A percentile compares a stretch with the other conserved stretches of the same genome.
These are phyloP conservation scores for Vespertilio murinus DNA, from an alignment of 2,797 vertebrate genomes.

Conservation along the genomic window DNA sequence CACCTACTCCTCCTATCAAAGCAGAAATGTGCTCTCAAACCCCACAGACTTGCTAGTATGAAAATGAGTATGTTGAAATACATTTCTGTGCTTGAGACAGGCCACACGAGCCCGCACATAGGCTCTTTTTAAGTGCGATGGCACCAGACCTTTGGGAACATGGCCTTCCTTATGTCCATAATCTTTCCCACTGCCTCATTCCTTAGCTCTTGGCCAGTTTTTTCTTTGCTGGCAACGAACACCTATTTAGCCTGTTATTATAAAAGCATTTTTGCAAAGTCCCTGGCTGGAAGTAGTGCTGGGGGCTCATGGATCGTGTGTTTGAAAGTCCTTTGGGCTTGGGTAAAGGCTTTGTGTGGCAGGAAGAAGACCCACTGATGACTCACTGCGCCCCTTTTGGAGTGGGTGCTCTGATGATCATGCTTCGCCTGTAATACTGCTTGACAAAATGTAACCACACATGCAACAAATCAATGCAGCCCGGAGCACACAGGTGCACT, in stretches of 20 bases:
- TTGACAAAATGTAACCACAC: slow-evolving; percentile 56
- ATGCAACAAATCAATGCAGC: slow-evolving; percentile 64
- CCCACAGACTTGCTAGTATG: slow-evolving; percentile 67
- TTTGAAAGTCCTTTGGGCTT: not conserved
- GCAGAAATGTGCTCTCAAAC: slow-evolving; percentile 77
- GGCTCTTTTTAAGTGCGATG: not conserved
- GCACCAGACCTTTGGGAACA: not conserved
- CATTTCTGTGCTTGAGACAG: not conserved
- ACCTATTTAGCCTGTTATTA: not conserved
- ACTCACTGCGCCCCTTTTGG: not conserved
- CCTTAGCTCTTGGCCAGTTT: not conserved
- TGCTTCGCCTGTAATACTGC: slow-evolving; percentile 54
- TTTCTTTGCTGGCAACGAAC: not conserved
- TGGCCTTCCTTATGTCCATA: not conserved
- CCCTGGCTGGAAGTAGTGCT: not conserved
- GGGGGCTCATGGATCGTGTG: not conserved
- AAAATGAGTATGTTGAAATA: slow-evolving; percentile 61
- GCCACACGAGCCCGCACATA: not conserved
- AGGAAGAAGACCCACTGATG: not conserved
- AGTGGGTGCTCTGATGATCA: slow-evolving; percentile 45
- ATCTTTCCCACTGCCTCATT: not conserved
- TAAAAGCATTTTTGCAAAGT: not conserved
- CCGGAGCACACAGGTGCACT: slow-evolving; percentile 22
- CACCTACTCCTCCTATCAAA: slow-evolving; percentile 71
- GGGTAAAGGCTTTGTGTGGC: not conserved